A percentile compares a stretch with the other conserved stretches of the same genome.
phyloP scores from a whole-genome alignment of 2,113 vertebrate genomes.

The Salvelinus sp. region DNA sequence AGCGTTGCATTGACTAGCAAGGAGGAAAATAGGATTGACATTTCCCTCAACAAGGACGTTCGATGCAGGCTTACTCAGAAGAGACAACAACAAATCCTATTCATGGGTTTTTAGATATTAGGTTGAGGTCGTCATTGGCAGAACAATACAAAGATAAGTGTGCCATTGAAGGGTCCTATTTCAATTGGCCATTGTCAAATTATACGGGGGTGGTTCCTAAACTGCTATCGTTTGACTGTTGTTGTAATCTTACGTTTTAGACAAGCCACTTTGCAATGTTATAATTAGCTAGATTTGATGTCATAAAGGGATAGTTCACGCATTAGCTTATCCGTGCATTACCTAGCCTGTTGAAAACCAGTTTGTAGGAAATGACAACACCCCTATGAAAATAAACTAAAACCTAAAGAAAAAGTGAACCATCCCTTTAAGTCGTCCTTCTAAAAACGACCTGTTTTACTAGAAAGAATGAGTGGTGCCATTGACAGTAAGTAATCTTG shows the following conservation, averaged over 20 bases:
- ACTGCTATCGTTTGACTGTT: neutral
- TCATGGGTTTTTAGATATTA: conserved; percentile 40
- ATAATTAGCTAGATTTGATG: too few species aligned
- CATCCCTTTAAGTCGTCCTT: too few species aligned
- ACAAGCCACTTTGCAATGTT: neutral
- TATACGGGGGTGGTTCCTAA: neutral
- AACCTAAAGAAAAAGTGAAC: too few species aligned
- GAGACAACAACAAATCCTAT: conserved; percentile 49
- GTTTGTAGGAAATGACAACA: too few species aligned
- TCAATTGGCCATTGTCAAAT: conserved; percentile 29
- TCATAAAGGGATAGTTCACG: too few species aligned
- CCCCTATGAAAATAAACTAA: too few species aligned
- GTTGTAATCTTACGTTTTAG: neutral
- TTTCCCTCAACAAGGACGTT: conserved; percentile 56
- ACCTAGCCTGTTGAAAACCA: too few species aligned
- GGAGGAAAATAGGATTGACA: conserved; percentile 69
- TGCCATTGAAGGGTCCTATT: conserved; percentile 37
- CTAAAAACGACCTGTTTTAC: too few species aligned
- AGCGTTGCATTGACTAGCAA: conserved; percentile 71
- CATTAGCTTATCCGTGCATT: too few species aligned
- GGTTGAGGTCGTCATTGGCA: conserved; percentile 17
- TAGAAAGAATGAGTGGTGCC: too few species aligned
- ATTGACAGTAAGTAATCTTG: too few species aligned
- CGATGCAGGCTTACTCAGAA: conserved; percentile 40
- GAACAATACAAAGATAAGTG: conserved; percentile 29